Evolutionary conservation across 2,888 invertebrate species (phyloP), one percentile per base, ranked within the genome.

Genomic region (Bombylius discolor): DNA sequence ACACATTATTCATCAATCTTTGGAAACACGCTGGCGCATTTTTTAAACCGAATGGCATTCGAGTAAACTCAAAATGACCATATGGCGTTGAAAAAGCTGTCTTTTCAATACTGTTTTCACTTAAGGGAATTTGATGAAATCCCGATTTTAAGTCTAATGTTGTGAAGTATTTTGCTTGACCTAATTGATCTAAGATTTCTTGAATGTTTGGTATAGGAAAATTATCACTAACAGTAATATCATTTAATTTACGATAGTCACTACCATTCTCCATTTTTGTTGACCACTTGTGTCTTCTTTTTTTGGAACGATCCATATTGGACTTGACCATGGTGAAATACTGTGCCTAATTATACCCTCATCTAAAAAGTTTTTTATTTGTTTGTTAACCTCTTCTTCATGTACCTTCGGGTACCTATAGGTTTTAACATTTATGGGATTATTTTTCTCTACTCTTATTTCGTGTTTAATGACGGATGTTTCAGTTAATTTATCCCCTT

Each of bases 111-210:
- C n/a, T 70, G 32, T 23, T 51, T 32, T 36, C 9, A 9, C 36
- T 36, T 36, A 5, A 51, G 13, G 1, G 45, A 7, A 11, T 36
- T 46, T 12, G 52, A 46, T 56, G 52, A 49, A 52, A 56, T 11
- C 56, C 52, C 12, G 13, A 39, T 32, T 36, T 49, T 49, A 52
- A 49, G 58, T 70, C 71, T 49, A 72, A 46, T 1, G 65, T 66
- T 4, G 67, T 64, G 55, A 71, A 71, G 59, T 70, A 70, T 59
- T 66, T 63, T 5, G 65, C 60, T 53, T 65, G 61, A 39, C 68
- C 67, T 57, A 71, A 53, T 61, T 68, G 65, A 57, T 69, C 68
- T 33, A 70, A 55, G 49, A 71, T 68, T 47, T 69, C 66, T 6
- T 57, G 58, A 9, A 50, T 56, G 34, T 49, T 44, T 5, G 56